Evolutionary conservation across 2,888 invertebrate species (phyloP).

Genomic region (Onchidella celtica): DNA sequence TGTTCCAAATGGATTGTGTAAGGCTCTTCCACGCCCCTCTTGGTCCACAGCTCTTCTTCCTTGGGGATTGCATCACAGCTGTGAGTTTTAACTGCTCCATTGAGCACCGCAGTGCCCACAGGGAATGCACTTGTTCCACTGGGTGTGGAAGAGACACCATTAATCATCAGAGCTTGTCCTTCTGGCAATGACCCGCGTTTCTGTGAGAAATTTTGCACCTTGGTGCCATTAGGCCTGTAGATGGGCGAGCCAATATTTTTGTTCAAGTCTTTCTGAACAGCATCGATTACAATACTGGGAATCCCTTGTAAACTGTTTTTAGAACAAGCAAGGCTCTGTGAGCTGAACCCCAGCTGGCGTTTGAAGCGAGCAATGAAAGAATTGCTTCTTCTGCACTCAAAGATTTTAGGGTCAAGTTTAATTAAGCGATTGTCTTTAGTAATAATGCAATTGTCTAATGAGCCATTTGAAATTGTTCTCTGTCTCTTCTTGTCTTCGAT

Average conservation of each 20-base stretch:
- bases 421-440: constrained; percentile 77
- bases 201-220: constrained; percentile 36
- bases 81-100: constrained; percentile 30
- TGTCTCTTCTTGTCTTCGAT: constrained; percentile 78
- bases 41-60: constrained; percentile 56
- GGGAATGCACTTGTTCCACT: not conserved
- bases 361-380: constrained; percentile 70
- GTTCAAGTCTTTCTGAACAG: constrained; percentile 53
- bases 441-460: constrained; percentile 78
- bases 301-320: constrained; percentile 64
- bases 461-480: constrained; percentile 78
- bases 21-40: constrained; percentile 30
- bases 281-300: constrained; percentile 60
- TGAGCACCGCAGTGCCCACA: not conserved
- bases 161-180: not conserved
- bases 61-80: constrained; percentile 31
- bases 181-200: constrained; percentile 13
- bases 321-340: constrained; percentile 68
- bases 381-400: constrained; percentile 66
- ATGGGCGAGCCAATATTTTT: constrained; percentile 55
- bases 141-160: not conserved
- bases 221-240: constrained; percentile 53
- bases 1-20: constrained; percentile 49
- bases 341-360: constrained; percentile 71
- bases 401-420: constrained; percentile 67